Percentiles rank a stretch among this genome's conserved stretches.
These are phyloP conservation scores for Zelostemma sp. DNA, from an alignment of 1,140 invertebrate species.

Conservation along the genomic window DNA sequence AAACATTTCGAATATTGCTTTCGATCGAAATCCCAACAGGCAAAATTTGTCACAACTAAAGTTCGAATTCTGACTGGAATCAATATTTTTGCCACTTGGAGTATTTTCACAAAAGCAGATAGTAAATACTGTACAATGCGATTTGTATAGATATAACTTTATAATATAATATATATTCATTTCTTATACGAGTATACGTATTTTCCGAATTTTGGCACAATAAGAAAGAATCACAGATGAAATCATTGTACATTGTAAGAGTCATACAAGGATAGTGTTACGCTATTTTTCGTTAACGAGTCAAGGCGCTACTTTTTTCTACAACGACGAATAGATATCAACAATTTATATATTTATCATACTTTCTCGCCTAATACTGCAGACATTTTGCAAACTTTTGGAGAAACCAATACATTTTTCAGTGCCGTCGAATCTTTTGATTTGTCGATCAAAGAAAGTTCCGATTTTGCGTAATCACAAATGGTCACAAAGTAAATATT, in stretches of 20 bases:
- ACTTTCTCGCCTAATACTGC: conserved; percentile 30
- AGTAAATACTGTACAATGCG: neutral
- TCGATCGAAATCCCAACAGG: neutral
- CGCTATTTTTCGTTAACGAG: conserved; percentile 29
- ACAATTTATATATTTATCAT: conserved; percentile 27
- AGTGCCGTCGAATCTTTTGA: too few relatives aligned
- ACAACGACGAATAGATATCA: conserved; percentile 28
- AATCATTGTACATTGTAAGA: conserved; percentile 67
- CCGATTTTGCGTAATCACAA: too few relatives aligned
- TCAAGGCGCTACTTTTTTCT: conserved; percentile 21
- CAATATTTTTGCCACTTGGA: neutral
- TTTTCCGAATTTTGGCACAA: conserved; percentile 62
- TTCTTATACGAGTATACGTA: conserved; percentile 20
- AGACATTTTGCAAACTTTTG: conserved; percentile 29
- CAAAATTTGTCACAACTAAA: too few relatives aligned
- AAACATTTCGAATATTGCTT: neutral
- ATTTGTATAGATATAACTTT: conserved; percentile 15
- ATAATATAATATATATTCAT: conserved; percentile 18
- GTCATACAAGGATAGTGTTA: conserved; percentile 47
- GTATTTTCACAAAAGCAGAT: conserved; percentile 2
- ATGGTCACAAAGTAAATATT: conserved; percentile 1
- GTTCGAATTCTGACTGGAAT: too few relatives aligned
- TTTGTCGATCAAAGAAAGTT: too few relatives aligned
- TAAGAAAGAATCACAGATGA: conserved; percentile 69
- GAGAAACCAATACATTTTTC: conserved; percentile 5